Evolutionary conservation across 2,113 vertebrate genomes (phyloP), one percentile per base, ranked within the genome.

Genomic region (Gorsachius goisagi): DNA sequence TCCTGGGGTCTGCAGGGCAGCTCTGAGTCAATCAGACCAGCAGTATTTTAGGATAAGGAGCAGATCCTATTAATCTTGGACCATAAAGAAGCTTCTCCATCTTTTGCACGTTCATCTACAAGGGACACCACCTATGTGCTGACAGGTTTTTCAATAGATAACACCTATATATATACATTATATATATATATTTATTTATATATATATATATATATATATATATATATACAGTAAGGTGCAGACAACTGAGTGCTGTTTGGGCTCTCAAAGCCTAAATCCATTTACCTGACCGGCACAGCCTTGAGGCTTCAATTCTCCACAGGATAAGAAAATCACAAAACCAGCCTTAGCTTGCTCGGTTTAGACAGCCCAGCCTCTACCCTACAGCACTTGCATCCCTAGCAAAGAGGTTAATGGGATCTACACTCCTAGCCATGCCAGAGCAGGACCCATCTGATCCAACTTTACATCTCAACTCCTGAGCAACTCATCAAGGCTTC

Each of bases 381-480:
- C 32, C 67, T 55, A 83, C 8, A 32, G 49, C 30, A 58, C 8
- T 13, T 47, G 18, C 45, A 87, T 22, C 32, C 53, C 35, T 52
- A 69, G 33, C 7, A 24, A 72, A 88, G 50, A 73, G 17, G 39
- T 60, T 73, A 53, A 88, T 2, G 45, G 37, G 63, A 56, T 80
- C 39, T 53, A 50, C n/a, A 8, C 17, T 33, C 45, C 44, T 17
- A 55, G 39, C 23, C 23, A 2, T 50, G 16, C n/a, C 28, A 7
- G 22, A 86, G 53, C 49, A 79, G 75, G 15, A 83, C 13, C 28
- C 53, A 44, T 22, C 64, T 7, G 26, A 85, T 66, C 24, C 59
- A 72, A 85, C 0, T 0, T 68, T 49, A 55, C 21, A 77, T 23
- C 23, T 86, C 39, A 52, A 19, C 0, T 1, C 26, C 58, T 6